These are phyloP conservation scores for Acrobasis suavella DNA, from an alignment of 2,888 invertebrate genomes.

Conservation along the genomic window DNA sequence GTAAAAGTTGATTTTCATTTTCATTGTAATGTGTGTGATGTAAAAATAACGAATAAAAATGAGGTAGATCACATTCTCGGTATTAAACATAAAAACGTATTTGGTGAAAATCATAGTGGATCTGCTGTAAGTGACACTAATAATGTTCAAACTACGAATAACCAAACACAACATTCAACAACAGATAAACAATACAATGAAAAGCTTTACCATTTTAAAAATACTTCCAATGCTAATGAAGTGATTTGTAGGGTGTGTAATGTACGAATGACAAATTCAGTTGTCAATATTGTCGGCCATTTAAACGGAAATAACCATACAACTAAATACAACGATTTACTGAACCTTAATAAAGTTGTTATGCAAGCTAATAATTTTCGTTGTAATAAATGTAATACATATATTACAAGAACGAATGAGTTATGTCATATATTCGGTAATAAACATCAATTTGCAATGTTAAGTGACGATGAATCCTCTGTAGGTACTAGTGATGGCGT, in stretches of 20 bases:
- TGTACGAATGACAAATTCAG: neutral
- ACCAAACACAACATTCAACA: too few relatives aligned
- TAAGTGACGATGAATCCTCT: neutral
- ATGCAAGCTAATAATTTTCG: neutral
- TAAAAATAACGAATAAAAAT: too few relatives aligned
- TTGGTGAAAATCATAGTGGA: too few relatives aligned
- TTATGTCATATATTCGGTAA: neutral
- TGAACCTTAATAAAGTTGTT: neutral
- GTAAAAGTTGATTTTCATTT: neutral
- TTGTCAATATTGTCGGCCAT: neutral
- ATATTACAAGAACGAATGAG: neutral
- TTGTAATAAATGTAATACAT: neutral
- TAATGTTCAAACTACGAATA: too few relatives aligned
- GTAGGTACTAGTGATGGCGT: neutral
- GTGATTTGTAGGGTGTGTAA: neutral
- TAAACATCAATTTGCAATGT: neutral
- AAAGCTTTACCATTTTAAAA: too few relatives aligned
- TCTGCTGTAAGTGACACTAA: too few relatives aligned
- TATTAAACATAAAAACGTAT: too few relatives aligned
- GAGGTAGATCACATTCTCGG: too few relatives aligned
- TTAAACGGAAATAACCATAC: neutral
- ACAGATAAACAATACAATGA: too few relatives aligned
- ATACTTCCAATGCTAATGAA: too few relatives aligned
- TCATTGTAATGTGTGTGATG: constrained; percentile 4
- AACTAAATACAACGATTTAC: neutral